Percentiles rank a stretch among this genome's conserved stretches.
Evolutionary conservation across 2,888 invertebrate genomes (phyloP).

Genomic region (Sericinus montela): DNA sequence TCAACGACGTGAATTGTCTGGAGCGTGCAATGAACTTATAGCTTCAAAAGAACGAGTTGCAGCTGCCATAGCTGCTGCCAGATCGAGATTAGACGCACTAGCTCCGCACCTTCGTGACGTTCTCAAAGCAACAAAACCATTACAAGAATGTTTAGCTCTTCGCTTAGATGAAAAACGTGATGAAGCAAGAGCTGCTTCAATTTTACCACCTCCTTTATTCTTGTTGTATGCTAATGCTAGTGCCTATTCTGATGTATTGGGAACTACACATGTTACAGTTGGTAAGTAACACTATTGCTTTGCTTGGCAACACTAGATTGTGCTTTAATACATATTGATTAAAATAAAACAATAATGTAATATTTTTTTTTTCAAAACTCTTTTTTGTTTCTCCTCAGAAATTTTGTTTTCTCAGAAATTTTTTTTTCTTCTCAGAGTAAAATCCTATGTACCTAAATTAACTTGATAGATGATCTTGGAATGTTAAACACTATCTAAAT

Average conservation of each 20-base stretch:
- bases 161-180: conserved; percentile 88
- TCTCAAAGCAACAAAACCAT: conserved; percentile 88
- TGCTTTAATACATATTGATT: too few relatives aligned
- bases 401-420: too few relatives aligned
- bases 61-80: conserved; percentile 85
- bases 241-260: conserved; percentile 89
- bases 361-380: too few relatives aligned
- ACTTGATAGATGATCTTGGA: too few relatives aligned
- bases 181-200: conserved; percentile 85
- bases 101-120: conserved; percentile 85
- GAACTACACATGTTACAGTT: conserved; percentile 64
- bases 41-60: conserved; percentile 87
- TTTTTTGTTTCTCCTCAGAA: too few relatives aligned
- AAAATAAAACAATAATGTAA: too few relatives aligned
- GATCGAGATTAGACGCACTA: conserved; percentile 88
- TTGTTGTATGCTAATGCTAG: conserved; percentile 91
- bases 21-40: conserved; percentile 86
- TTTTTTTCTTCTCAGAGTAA: too few relatives aligned
- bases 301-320: too few relatives aligned
- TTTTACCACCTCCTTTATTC: conserved; percentile 90
- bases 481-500: too few relatives aligned
- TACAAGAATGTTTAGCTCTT: conserved; percentile 92
- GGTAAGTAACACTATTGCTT: conserved; percentile 41
- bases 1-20: conserved; percentile 90
- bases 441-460: too few relatives aligned